phyloP scores from a whole-genome alignment of 2,113 vertebrate species.

The Nothoprocta perdicaria region DNA sequence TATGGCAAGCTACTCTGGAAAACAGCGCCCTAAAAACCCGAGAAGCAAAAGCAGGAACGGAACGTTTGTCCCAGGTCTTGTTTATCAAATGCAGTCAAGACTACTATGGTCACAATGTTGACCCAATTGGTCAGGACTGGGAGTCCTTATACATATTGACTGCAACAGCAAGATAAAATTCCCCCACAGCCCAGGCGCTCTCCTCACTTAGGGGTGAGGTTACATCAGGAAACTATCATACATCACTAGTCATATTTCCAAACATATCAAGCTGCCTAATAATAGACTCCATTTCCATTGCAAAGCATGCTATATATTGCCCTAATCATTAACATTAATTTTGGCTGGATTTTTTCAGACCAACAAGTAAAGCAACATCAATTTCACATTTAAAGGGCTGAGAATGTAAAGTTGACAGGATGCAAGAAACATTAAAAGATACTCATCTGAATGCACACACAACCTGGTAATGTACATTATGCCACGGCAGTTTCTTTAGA shows the following conservation, averaged over 20 bases:
- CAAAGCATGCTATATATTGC: neutral
- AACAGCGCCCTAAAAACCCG: neutral
- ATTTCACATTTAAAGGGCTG: neutral
- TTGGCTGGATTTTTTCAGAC: neutral
- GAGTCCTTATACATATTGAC: neutral
- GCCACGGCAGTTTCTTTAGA: neutral
- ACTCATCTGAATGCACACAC: neutral
- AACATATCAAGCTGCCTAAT: neutral
- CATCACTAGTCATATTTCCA: neutral
- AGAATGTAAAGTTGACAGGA: neutral
- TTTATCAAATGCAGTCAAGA: neutral
- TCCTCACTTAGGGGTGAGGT: neutral
- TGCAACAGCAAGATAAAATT: neutral
- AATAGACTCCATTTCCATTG: neutral
- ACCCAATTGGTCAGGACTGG: neutral
- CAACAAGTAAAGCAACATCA: neutral
- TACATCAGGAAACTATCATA: conserved; percentile 13
- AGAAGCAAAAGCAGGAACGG: neutral
- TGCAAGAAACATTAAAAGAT: neutral
- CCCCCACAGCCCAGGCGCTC: neutral
- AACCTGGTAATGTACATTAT: neutral
- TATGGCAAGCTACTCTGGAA: neutral
- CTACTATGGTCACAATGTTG: neutral
- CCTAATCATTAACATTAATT: neutral
- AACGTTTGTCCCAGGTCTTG: neutral